Evolutionary conservation across 92 coral and sea anemone species (phyloP).

Genomic region (Parazoanthus atlanticus): DNA sequence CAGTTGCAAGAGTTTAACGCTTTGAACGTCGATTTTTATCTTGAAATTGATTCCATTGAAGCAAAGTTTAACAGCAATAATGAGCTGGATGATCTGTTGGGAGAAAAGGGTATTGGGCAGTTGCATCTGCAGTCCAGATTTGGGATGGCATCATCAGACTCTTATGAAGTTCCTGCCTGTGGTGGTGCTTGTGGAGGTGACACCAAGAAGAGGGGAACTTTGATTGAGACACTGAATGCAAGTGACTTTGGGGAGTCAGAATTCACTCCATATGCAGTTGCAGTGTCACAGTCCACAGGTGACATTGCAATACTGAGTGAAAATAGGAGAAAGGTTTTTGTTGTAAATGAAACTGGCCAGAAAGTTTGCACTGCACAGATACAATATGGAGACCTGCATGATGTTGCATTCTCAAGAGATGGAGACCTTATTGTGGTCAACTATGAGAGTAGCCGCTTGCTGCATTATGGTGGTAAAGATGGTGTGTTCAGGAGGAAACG

Average conservation of each 20-base stretch:
- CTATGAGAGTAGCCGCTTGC: conserved; percentile 32
- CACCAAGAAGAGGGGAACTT: not conserved
- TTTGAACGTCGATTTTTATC: not conserved
- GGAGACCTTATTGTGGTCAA: conserved; percentile 42
- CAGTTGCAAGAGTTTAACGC: conserved; percentile 21
- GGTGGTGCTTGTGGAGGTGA: conserved; percentile 33
- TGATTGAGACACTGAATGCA: conserved; percentile 19
- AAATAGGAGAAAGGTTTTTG: conserved; percentile 17
- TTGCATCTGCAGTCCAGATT: not conserved
- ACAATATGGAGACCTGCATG: conserved; percentile 38
- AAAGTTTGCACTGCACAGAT: conserved; percentile 35
- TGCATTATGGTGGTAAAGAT: conserved; percentile 33
- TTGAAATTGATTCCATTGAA: not conserved
- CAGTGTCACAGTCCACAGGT: conserved; percentile 34
- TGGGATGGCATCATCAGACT: not conserved
- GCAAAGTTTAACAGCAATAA: conserved; percentile 9
- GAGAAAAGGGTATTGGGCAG: conserved; percentile 28
- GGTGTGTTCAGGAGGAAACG: conserved; percentile 18
- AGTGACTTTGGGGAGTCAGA: conserved; percentile 33
- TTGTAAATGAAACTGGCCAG: conserved; percentile 7
- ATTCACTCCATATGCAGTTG: conserved; percentile 40
- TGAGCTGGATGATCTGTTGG: conserved; percentile 20
- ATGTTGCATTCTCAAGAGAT: conserved; percentile 29
- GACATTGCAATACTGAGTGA: conserved; percentile 35
- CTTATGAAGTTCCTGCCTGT: not conserved